A percentile compares a stretch with the other conserved stretches of the same genome.
Conservation (phyloP, 2,888 invertebrate species). For the Caenorhabditis macrosperma region DNA sequence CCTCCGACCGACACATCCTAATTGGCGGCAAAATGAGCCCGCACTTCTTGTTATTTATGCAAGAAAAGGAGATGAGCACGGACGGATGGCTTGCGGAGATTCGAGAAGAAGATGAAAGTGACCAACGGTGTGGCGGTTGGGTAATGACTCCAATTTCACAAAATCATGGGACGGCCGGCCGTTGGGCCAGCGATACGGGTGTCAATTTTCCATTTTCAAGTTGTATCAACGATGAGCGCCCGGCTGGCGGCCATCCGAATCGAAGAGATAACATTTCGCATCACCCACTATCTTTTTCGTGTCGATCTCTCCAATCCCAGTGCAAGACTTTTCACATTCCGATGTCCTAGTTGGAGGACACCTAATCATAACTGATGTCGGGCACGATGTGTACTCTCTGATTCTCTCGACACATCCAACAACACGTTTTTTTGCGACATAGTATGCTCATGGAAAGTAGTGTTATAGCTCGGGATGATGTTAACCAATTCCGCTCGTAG, state of each 20-base stretch:
- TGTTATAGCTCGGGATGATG: not conserved
- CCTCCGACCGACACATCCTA: conserved; percentile 37
- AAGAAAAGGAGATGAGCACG: conserved; percentile 34
- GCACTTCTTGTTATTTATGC: conserved; percentile 44
- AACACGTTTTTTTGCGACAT: not conserved
- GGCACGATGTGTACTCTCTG: no score
- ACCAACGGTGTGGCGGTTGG: conserved; percentile 41
- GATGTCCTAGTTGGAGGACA: not conserved
- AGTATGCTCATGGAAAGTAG: not conserved
- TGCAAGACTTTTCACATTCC: conserved; percentile 1
- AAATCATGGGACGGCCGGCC: conserved; percentile 37
- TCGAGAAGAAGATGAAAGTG: conserved; percentile 31
- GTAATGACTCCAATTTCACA: conserved; percentile 59
- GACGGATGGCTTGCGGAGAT: conserved; percentile 18
- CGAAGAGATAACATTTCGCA: conserved; percentile 6
- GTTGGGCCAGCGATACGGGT: conserved; percentile 36
- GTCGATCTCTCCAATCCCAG: not conserved
- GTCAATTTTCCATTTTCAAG: conserved; percentile 42
- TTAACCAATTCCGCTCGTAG: not conserved
- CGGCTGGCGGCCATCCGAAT: conserved; percentile 30
- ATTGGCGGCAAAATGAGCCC: conserved; percentile 58
- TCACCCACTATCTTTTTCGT: not conserved
- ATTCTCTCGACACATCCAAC: not conserved
- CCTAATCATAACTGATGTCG: no score
- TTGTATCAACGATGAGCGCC: conserved; percentile 49